Conservation (phyloP, 1,140 invertebrate species). For the Drosophila melanogaster region Release_6_plus_ISO1_MT NT_033777.3:14785501-14786000, state of each 20-base stretch:
- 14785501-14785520: too few species aligned
- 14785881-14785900: conserved; percentile 68
- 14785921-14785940: conserved; percentile 46
- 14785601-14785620: neutral
- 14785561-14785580: neutral
- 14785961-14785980: conserved; percentile 47
- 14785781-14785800: conserved; percentile 30
- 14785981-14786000: neutral
- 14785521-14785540: too few species aligned
- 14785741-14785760: conserved; percentile 73
- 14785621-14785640: neutral
- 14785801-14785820: conserved; percentile 32
- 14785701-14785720: conserved; percentile 48
- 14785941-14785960: conserved; percentile 48
- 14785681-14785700: conserved; percentile 55
- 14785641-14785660: conserved; percentile 33
- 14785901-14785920: conserved; percentile 46
- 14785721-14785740: conserved; percentile 59
- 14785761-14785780: conserved; percentile 4
- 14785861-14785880: conserved; percentile 55
- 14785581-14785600: neutral
- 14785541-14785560: too few species aligned
- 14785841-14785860: conserved; percentile 33
- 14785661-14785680: conserved; percentile 20
- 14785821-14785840: conserved; percentile 25